Conservation (phyloP, 2,113 vertebrate genomes). For the Mormyrus iriodes region DNA sequence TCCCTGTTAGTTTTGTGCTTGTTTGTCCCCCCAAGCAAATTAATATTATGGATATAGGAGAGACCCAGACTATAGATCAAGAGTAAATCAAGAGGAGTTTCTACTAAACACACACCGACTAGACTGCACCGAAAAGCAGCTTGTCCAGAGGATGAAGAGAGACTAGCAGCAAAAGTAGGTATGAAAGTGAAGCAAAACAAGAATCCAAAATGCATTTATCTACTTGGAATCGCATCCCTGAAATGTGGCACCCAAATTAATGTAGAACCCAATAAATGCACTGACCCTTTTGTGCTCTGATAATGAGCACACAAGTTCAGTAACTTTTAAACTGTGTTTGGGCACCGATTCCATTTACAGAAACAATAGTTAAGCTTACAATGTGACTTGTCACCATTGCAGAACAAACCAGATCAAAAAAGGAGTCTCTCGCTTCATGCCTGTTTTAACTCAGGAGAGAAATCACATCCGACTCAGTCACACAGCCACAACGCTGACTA, state of each 20-base stretch:
- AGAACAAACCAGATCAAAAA: not conserved
- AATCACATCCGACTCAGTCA: not conserved
- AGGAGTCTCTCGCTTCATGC: not conserved
- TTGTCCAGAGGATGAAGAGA: not conserved
- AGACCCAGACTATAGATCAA: not conserved
- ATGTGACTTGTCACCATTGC: not conserved
- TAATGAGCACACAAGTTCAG: not conserved
- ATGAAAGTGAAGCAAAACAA: not conserved
- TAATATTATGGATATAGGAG: not conserved
- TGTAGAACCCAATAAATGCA: not conserved
- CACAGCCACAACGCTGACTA: not conserved
- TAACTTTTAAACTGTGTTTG: not conserved
- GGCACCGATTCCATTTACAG: not conserved
- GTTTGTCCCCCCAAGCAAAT: not conserved
- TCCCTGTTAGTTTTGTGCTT: conserved; percentile 16
- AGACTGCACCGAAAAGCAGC: not conserved
- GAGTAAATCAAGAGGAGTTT: not conserved
- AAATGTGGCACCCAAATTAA: not conserved
- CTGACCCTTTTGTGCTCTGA: conserved; percentile 11
- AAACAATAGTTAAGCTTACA: not conserved
- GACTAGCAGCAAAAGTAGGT: not conserved
- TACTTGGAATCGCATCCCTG: conserved; percentile 10
- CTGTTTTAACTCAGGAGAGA: not conserved
- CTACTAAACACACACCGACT: not conserved
- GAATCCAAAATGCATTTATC: not conserved